Evolutionary conservation across 2,113 vertebrate species (phyloP), one percentile per base, ranked within the genome.

Genomic region (Gymnarchus niloticus): DNA sequence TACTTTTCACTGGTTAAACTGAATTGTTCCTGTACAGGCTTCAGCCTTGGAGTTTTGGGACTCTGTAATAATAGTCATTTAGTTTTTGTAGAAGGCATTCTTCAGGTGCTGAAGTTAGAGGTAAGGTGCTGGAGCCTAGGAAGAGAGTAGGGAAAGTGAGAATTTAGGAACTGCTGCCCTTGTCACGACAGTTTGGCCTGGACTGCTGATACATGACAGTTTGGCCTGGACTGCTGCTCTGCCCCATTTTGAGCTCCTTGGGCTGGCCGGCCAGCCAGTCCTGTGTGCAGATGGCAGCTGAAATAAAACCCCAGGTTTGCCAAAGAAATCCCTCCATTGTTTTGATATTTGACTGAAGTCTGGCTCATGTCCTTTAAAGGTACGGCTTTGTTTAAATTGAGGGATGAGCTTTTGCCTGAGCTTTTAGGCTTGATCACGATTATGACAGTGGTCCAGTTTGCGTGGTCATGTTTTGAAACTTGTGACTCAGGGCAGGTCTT

Each of bases 321-420:
- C 49, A 33, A 41, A 56, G 87, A 90, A 88, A 92, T 90, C 87
- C 88, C 49, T 14, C 61, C 88, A 88, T 92, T 92, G 91, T 92
- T 90, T 89, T 76, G 69, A 86, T 49, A 85, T 89, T 85, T 78
- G 9, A 69, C 73, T 49, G 3, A 21, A 56, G 85, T 88, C 81
- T 83, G 69, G 57, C 73, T 77, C 19, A 57, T 49, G 44, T 51
- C 77, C 10, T 81, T 81, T 81, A 25, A 81, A 81, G 48, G 77
- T 9, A 49, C 48, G 7, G 77, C 14, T 44, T 81, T 23, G 0
- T 33, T n/a, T n/a, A n/a, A n/a, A n/a, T n/a, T n/a, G n/a, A 6
- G 33, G 28, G 33, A 12, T 81, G n/a, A 17, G 25, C 9, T 49
- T 49, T 28, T 0, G 2, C 77, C 25, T 14, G 65, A 73, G 65